A percentile compares a stretch with the other conserved stretches of the same genome.
Evolutionary conservation across 2,113 vertebrate genomes (phyloP).

Genomic region (Pyxicephalus adspersus): DNA sequence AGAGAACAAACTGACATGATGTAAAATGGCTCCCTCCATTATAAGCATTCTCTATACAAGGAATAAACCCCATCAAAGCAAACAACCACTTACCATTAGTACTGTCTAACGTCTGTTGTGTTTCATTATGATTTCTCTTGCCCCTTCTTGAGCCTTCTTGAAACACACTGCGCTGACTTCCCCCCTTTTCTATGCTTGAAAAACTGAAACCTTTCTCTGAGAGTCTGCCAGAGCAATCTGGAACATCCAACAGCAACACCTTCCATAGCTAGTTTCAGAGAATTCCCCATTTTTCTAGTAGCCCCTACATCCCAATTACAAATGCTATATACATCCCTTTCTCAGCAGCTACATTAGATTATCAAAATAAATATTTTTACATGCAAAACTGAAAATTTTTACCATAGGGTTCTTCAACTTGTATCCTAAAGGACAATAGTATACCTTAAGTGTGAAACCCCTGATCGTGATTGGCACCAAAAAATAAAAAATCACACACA

Average conservation of each 20-base stretch:
- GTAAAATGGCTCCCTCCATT: slow-evolving; percentile 10
- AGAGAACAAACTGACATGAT: slow-evolving; percentile 18
- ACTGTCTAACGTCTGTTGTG: slow-evolving; percentile 56
- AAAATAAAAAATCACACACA: too few relatives aligned
- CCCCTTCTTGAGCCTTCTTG: slow-evolving; percentile 48
- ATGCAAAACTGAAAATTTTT: too few relatives aligned
- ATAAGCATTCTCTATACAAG: slow-evolving; percentile 1
- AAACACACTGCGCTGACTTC: slow-evolving; percentile 45
- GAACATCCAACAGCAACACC: slow-evolving; percentile 53
- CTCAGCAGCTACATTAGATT: too few relatives aligned
- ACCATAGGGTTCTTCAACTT: too few relatives aligned
- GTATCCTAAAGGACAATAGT: too few relatives aligned
- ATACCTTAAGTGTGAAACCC: too few relatives aligned
- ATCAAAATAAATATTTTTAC: too few relatives aligned
- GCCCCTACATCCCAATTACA: not conserved
- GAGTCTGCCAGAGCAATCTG: slow-evolving; percentile 38
- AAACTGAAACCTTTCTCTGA: slow-evolving; percentile 58
- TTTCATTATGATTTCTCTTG: slow-evolving; percentile 57
- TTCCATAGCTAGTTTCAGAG: slow-evolving; percentile 43
- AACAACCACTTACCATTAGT: slow-evolving; percentile 50
- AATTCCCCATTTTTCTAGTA: slow-evolving; percentile 24
- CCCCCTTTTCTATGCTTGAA: slow-evolving; percentile 54
- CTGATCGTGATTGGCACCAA: too few relatives aligned
- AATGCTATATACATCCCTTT: not conserved
- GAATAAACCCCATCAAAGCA: slow-evolving; percentile 33